phyloP scores from a whole-genome alignment of 2,888 invertebrate species.

The Pinctada fucata region DNA sequence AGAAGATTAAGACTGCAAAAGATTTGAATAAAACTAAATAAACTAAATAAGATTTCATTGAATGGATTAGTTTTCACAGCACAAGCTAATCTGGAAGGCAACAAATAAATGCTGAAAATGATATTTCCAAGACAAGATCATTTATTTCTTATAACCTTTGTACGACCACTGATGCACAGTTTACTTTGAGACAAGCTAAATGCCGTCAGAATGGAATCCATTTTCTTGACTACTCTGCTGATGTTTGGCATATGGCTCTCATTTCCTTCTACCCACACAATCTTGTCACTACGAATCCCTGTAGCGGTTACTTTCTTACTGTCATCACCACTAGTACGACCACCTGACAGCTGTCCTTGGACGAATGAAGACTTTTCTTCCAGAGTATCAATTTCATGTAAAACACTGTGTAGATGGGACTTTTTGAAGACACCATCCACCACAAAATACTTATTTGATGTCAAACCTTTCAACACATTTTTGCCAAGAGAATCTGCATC shows the following conservation, averaged over 20 bases:
- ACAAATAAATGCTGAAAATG: too few relatives aligned
- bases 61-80: too few relatives aligned
- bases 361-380: constrained; percentile 29
- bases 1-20: too few relatives aligned
- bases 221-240: constrained; percentile 37
- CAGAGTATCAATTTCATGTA: constrained; percentile 43
- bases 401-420: constrained; percentile 29
- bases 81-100: too few relatives aligned
- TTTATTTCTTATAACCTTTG: constrained; percentile 83
- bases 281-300: constrained; percentile 90
- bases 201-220: constrained; percentile 45
- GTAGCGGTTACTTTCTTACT: constrained; percentile 45
- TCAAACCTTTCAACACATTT: constrained; percentile 36
- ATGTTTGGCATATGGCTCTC: constrained; percentile 44
- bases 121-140: too few relatives aligned
- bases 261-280: constrained; percentile 89
- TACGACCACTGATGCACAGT: constrained; percentile 90
- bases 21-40: too few relatives aligned
- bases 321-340: constrained; percentile 45
- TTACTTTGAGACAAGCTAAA: constrained; percentile 77
- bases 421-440: constrained; percentile 46
- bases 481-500: constrained; percentile 32
- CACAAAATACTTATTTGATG: constrained; percentile 46
- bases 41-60: too few relatives aligned
- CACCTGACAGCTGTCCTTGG: constrained; percentile 46